A percentile compares a stretch with the other conserved stretches of the same genome.
Evolutionary conservation across 2,797 vertebrate genomes (phyloP).

Genomic region (Scleropages formosus): DNA sequence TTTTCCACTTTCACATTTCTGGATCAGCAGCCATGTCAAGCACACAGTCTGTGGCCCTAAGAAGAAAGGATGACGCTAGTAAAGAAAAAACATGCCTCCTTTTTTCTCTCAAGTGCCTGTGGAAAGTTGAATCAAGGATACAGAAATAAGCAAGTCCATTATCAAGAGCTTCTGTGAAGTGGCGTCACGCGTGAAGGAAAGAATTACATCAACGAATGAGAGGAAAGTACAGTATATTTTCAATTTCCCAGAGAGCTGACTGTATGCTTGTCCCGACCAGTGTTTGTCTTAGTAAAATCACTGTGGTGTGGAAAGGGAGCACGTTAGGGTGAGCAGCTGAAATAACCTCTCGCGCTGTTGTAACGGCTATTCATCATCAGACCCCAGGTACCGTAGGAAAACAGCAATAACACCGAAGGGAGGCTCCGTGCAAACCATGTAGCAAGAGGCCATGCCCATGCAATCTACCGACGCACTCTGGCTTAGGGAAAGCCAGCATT

Average conservation of each 20-base stretch:
- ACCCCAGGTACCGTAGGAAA: constrained; percentile 1
- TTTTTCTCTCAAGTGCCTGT: not conserved
- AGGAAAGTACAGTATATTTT: constrained; percentile 19
- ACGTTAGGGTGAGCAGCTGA: constrained; percentile 31
- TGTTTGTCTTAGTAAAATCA: constrained; percentile 36
- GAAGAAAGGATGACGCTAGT: no score
- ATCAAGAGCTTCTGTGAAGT: not conserved
- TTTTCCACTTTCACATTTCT: not conserved
- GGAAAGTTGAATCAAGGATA: not conserved
- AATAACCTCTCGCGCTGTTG: constrained; percentile 36
- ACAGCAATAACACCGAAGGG: not conserved
- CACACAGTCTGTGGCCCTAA: not conserved
- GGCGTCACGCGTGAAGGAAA: not conserved
- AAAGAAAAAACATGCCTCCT: not conserved
- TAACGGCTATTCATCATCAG: constrained; percentile 28
- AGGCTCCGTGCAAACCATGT: no score
- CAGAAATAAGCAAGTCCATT: not conserved
- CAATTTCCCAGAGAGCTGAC: constrained; percentile 22
- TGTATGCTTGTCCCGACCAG: constrained; percentile 18
- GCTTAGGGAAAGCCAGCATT: not conserved
- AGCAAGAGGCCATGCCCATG: no score
- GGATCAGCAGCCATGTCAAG: not conserved
- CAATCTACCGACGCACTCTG: not conserved
- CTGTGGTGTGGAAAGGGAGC: constrained; percentile 30
- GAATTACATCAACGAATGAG: not conserved